These are phyloP conservation scores for Dromius quadrimaculatus DNA, from an alignment of 2,888 invertebrate species.

Conservation along the genomic window DNA sequence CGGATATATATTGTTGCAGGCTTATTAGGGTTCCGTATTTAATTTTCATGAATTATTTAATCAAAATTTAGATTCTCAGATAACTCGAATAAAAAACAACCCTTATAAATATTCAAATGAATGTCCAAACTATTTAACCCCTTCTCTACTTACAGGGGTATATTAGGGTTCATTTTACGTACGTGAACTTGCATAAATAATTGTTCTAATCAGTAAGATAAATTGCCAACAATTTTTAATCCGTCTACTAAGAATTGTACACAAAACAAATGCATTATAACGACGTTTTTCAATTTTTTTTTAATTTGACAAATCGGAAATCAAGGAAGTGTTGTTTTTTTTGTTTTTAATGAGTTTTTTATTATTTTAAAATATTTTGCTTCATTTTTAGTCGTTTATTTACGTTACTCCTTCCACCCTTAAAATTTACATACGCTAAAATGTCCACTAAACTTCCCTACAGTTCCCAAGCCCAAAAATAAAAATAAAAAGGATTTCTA, in stretches of 20 bases:
- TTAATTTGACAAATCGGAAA: conserved; percentile 43
- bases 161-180: conserved; percentile 43
- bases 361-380: too few relatives aligned
- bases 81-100: conserved; percentile 6
- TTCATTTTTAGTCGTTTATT: conserved; percentile 15
- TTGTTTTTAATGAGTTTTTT: conserved; percentile 16
- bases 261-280: conserved; percentile 9
- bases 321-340: conserved; percentile 29
- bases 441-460: conserved; percentile 7
- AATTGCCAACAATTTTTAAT: conserved; percentile 46
- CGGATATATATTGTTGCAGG: too few relatives aligned
- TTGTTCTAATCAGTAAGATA: conserved; percentile 50
- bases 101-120: conserved; percentile 14
- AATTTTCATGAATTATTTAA: too few relatives aligned
- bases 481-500: background rate
- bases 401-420: conserved; percentile 19
- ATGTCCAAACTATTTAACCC: conserved; percentile 8
- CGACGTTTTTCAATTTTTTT: conserved; percentile 20
- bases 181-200: conserved; percentile 40
- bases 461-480: conserved; percentile 22
- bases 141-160: conserved; percentile 24
- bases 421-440: conserved; percentile 17
- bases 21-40: too few relatives aligned
- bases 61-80: too few relatives aligned
- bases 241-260: conserved; percentile 40